Conservation (phyloP, 1,140 invertebrate genomes). For the Drosophila azteca region DNA sequence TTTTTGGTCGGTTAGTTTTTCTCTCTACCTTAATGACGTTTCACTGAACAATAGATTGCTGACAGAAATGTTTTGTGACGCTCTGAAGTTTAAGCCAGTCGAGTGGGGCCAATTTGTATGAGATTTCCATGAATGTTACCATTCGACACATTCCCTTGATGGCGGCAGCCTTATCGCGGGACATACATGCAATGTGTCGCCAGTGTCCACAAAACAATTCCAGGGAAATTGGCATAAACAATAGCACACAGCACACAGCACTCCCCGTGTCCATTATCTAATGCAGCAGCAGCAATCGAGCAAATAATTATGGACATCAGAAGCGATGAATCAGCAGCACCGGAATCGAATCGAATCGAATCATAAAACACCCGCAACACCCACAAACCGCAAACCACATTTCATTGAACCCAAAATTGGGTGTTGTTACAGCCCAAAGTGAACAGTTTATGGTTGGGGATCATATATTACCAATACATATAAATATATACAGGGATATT, state of each 20-base stretch:
- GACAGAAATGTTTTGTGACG: constrained; percentile 19
- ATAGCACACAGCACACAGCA: background rate
- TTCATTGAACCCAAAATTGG: constrained; percentile 16
- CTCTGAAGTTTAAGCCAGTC: background rate
- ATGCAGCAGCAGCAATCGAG: constrained; percentile 33
- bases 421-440: constrained; percentile 6
- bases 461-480: constrained; percentile 33
- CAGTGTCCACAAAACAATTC: constrained; percentile 13
- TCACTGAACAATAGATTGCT: constrained; percentile 15
- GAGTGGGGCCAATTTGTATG: constrained; percentile 6
- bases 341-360: background rate
- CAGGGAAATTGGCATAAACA: constrained; percentile 37
- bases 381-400: too few species aligned
- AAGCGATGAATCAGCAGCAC: constrained; percentile 32
- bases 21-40: constrained; percentile 38
- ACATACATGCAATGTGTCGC: constrained; percentile 2
- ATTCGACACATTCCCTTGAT: background rate
- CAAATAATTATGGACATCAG: constrained; percentile 31
- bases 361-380: constrained; percentile 16
- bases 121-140: constrained; percentile 25
- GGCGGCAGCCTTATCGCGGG: constrained; percentile 15
- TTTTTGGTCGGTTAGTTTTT: constrained; percentile 18
- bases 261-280: constrained; percentile 24
- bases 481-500: background rate
- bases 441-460: background rate